Conservation (phyloP, 2,113 vertebrate genomes). For the Pluvianellus socialis region DNA sequence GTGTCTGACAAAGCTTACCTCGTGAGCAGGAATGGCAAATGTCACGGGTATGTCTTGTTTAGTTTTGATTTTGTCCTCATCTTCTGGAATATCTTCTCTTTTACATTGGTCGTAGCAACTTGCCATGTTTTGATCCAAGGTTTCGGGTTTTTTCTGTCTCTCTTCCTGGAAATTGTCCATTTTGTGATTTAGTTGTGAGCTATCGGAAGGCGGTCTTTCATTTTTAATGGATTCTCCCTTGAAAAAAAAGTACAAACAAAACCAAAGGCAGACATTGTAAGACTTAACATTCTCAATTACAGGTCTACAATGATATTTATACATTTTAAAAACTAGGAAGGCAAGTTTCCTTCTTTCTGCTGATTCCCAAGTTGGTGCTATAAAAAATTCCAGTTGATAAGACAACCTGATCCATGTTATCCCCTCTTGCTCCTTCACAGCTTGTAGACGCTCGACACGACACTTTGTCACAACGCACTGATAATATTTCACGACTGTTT, state of each 20-base stretch:
- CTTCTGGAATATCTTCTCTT: conserved; percentile 16
- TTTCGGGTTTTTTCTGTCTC: neutral
- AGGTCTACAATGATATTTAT: neutral
- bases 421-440: neutral
- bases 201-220: conserved; percentile 56
- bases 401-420: neutral
- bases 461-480: neutral
- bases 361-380: neutral
- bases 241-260: neutral
- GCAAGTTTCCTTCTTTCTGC: neutral
- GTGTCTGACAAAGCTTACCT: conserved; percentile 14
- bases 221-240: conserved; percentile 2
- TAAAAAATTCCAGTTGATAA: neutral
- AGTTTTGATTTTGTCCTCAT: neutral
- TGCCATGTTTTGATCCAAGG: conserved; percentile 68
- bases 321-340: neutral
- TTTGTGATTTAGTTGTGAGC: conserved; percentile 74
- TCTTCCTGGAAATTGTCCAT: conserved; percentile 65
- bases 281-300: neutral
- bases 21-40: conserved; percentile 59
- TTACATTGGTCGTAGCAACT: conserved; percentile 72
- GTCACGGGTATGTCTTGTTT: conserved; percentile 45
- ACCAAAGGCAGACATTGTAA: neutral
- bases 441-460: neutral
- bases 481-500: neutral